phyloP scores from a whole-genome alignment of 2,888 invertebrate genomes.

The Agonum fuliginosum region DNA sequence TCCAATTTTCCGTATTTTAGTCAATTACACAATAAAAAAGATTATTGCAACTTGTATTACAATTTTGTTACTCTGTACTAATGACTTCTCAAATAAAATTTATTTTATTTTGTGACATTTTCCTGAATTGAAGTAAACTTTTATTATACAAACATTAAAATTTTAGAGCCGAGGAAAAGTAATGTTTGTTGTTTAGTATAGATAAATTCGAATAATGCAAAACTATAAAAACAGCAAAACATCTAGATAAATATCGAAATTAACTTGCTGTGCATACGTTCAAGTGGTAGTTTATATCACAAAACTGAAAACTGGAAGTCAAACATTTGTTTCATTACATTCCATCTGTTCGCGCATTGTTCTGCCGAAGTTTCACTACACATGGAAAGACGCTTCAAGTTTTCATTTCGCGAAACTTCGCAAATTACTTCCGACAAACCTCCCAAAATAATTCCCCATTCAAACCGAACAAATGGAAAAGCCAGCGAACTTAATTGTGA shows the following conservation, averaged over 20 bases:
- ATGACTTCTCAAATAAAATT: no score
- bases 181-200: no score
- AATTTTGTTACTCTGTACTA: no score
- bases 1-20: no score
- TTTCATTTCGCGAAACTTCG: conserved; percentile 22
- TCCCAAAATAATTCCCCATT: neutral
- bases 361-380: neutral
- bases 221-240: no score
- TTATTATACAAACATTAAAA: no score
- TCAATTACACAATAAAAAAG: no score
- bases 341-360: neutral
- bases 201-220: neutral
- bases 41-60: no score
- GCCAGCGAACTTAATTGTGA: neutral
- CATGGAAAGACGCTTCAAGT: neutral
- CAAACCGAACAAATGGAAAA: neutral
- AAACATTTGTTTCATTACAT: conserved; percentile 12
- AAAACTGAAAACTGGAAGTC: neutral
- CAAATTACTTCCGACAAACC: conserved; percentile 29
- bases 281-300: neutral
- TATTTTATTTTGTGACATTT: no score
- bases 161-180: no score
- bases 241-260: neutral
- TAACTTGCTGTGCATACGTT: neutral
- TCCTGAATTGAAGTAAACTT: no score